Percentiles rank a stretch among this genome's conserved stretches.
Evolutionary conservation across 2,888 invertebrate species (phyloP).

Genomic region (Macrosoma leucophasiata): DNA sequence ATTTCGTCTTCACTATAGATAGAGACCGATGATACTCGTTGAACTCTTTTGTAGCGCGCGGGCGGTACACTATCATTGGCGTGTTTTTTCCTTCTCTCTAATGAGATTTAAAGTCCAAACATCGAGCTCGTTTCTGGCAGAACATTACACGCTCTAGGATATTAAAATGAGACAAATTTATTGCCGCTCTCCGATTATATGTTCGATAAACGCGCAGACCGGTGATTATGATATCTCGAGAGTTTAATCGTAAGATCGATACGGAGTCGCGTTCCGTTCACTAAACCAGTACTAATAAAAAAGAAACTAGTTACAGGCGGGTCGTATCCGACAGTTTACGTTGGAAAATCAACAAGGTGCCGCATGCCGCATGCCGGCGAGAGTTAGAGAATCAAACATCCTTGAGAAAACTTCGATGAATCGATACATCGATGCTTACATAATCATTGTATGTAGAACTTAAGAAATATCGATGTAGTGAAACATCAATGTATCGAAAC

Average conservation of each 20-base stretch:
- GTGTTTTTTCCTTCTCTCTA: constrained; percentile 35
- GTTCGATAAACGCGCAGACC: constrained; percentile 72
- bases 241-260: constrained; percentile 71
- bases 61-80: constrained; percentile 28
- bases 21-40: too few species aligned
- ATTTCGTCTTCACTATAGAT: too few species aligned
- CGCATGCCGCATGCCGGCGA: too few species aligned
- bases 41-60: constrained; percentile 60
- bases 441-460: too few species aligned
- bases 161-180: constrained; percentile 75
- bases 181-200: constrained; percentile 67
- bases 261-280: constrained; percentile 67
- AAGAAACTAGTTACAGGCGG: constrained; percentile 67
- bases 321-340: constrained; percentile 65
- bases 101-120: constrained; percentile 50
- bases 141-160: constrained; percentile 65
- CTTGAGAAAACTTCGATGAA: too few species aligned
- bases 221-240: constrained; percentile 73
- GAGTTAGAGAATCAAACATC: constrained; percentile 33
- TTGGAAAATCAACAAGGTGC: constrained; percentile 72
- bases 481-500: too few species aligned
- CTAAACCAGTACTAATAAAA: constrained; percentile 73
- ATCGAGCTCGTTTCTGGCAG: constrained; percentile 45
- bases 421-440: too few species aligned
- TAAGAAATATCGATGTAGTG: too few species aligned